Base-by-base conservation (phyloP, 2,888 invertebrate genomes). In the Tetragonisca angustula region DNA sequence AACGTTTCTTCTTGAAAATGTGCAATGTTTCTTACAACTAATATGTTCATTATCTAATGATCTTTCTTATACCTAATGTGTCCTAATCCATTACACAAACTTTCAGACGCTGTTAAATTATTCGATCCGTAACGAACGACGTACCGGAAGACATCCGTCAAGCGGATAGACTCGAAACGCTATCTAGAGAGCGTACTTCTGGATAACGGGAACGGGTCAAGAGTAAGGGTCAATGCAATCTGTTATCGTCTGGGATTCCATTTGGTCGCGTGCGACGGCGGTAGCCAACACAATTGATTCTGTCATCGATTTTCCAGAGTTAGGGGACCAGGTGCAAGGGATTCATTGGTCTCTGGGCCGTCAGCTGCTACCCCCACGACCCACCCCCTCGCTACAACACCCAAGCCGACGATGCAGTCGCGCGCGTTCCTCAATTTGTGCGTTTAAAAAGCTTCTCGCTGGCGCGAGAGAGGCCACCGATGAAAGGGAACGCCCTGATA, bases 301-400 rank as follows among this genome's bases (percentile, higher is more conserved):
- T 75, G 80, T 88, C 84, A 79, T 88, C 85, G 84, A 88, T 88
- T 86, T 82, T 77, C 86, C 80, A 79, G 78, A 86, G 86, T 82
- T 76, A 61, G 79, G 43, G 69, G 85, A 88, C 89, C 89, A 89
- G 89, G 89, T 89, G 89, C 83, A 85, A 71, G 75, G 52, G 67
- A 85, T 85, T 85, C 75, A 83, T 88, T 86, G 85, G 82, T 83
- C 76, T 75, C 75, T 69, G 71, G 71, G 32, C 24, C 81, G 89
- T 89, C 89, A 89, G 89, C 89, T 89, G 89, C 89, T 86, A 81
- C 84, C 89, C 87, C 81, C 85, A 84, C 79, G 88, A 85, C 85
- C 68, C 83, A 88, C 88, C 85, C 88, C 81, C 87, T 81, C 71
- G 74, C 61, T 52, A 64, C 79, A 65, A 3, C n/a, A n/a, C n/a